Evolutionary conservation across 2,113 vertebrate genomes (phyloP).

Genomic region (Pelecanoides urinatrix): DNA sequence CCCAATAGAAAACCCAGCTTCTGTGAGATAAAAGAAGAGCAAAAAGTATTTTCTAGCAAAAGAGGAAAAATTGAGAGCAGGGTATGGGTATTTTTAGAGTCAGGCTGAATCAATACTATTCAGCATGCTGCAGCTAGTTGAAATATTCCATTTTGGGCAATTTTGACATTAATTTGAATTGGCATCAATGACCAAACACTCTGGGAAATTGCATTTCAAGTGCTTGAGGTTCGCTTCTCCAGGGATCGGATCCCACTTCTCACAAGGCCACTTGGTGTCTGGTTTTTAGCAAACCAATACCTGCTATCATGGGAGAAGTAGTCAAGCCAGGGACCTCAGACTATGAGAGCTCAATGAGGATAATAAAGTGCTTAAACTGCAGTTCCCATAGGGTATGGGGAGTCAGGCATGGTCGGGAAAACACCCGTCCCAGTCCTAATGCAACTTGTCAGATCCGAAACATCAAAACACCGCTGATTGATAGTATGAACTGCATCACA

Average conservation of each 20-base stretch:
- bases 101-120: not conserved
- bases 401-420: not conserved
- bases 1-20: not conserved
- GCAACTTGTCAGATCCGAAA: not conserved
- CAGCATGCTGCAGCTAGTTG: not conserved
- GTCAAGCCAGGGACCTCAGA: not conserved
- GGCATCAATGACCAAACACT: not conserved
- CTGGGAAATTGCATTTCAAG: not conserved
- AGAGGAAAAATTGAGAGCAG: not conserved
- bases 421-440: not conserved
- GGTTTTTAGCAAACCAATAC: not conserved
- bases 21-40: not conserved
- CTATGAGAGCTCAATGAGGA: not conserved
- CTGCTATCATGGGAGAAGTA: not conserved
- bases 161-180: slow-evolving; percentile 3
- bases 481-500: not conserved
- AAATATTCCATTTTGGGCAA: not conserved
- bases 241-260: not conserved
- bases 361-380: not conserved
- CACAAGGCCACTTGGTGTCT: not conserved
- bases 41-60: not conserved
- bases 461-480: not conserved
- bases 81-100: not conserved
- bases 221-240: not conserved
- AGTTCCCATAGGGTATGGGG: not conserved